Evolutionary conservation across 2,113 vertebrate species (phyloP).

Genomic region (Oncorhynchus kisutch): DNA sequence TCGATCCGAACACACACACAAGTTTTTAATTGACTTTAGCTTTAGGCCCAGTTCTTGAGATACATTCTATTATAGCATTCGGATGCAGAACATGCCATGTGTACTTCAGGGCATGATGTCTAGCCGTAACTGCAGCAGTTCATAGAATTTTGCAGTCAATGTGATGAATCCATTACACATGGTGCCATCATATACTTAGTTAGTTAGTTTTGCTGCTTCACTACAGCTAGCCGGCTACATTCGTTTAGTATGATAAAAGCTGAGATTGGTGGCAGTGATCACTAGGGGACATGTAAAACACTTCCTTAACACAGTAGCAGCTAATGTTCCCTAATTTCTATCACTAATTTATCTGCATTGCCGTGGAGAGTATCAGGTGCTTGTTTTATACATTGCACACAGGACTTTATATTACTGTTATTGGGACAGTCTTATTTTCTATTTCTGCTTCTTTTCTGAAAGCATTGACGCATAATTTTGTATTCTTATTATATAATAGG

Average conservation of each 20-base stretch:
- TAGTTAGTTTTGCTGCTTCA: slow-evolving; percentile 7
- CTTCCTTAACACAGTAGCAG: slow-evolving; percentile 2
- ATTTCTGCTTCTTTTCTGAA: background rate
- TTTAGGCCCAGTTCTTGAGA: slow-evolving; percentile 34
- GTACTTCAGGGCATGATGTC: slow-evolving; percentile 22
- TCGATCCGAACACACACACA: background rate
- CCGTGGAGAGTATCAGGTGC: background rate
- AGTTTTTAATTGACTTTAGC: slow-evolving; percentile 40
- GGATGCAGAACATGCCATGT: slow-evolving; percentile 32
- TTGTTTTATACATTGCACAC: slow-evolving; percentile 11
- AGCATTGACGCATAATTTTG: too few species aligned
- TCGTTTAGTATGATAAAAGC: slow-evolving; percentile 32
- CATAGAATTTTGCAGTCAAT: slow-evolving; percentile 44
- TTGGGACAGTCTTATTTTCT: slow-evolving; percentile 11
- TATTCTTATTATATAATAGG: background rate
- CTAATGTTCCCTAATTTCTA: background rate
- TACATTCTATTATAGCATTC: slow-evolving; percentile 39
- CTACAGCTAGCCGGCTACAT: background rate
- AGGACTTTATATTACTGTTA: background rate
- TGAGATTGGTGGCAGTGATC: slow-evolving; percentile 16
- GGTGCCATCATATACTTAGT: slow-evolving; percentile 10
- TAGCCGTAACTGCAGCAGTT: slow-evolving; percentile 8
- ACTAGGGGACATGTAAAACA: background rate
- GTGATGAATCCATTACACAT: slow-evolving; percentile 35
- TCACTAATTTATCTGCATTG: background rate